phyloP scores from a whole-genome alignment of 37 sponge, comb jelly and placozoan species.

The Halichondria panicea region DNA sequence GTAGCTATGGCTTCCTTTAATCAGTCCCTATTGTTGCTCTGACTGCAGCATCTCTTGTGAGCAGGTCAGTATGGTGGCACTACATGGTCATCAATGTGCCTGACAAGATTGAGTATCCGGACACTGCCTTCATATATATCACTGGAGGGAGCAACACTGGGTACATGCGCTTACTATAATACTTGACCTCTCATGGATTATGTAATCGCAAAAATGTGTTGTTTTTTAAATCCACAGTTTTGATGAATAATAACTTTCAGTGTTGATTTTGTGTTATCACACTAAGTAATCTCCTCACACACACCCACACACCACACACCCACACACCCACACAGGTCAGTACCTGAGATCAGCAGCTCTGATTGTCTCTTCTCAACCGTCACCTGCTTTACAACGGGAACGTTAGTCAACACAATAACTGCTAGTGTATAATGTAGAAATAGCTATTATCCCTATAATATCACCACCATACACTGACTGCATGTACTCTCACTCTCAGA shows the following conservation, averaged over 20 bases:
- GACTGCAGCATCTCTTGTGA: conserved; percentile 48
- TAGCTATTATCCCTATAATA: neutral
- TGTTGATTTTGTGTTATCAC: too few relatives aligned
- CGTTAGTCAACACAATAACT: conserved; percentile 26
- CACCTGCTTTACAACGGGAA: conserved; percentile 42
- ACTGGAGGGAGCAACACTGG: conserved; percentile 82
- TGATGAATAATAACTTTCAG: too few relatives aligned
- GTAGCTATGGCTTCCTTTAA: neutral
- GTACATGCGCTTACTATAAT: too few relatives aligned
- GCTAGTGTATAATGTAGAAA: neutral
- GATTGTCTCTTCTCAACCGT: conserved; percentile 41
- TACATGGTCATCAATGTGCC: conserved; percentile 80
- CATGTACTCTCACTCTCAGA: too few relatives aligned
- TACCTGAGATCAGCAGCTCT: conserved; percentile 27
- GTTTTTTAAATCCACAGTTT: too few relatives aligned
- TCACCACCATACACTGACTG: too few relatives aligned
- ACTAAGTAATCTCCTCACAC: too few relatives aligned
- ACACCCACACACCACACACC: too few relatives aligned
- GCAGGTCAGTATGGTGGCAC: conserved; percentile 88
- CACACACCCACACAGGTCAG: too few relatives aligned
- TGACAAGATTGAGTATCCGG: conserved; percentile 48
- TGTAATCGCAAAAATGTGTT: too few relatives aligned
- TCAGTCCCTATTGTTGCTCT: too few relatives aligned
- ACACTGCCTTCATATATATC: conserved; percentile 82
- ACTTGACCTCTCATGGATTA: too few relatives aligned